These are phyloP conservation scores for Camponotus vicinus DNA, from an alignment of 1,140 invertebrate species.

Conservation along the genomic window DNA sequence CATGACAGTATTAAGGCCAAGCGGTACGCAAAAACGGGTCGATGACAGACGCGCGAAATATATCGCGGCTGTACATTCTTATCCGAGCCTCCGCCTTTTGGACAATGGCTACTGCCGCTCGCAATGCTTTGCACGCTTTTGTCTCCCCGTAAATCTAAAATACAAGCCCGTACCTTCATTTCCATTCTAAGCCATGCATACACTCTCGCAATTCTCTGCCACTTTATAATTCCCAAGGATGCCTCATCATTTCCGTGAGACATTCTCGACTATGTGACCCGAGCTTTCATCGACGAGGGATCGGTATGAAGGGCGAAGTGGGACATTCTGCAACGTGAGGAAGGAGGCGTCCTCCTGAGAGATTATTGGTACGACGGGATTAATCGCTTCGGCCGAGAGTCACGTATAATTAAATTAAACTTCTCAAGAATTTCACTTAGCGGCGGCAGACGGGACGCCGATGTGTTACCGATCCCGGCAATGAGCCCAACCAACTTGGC, in stretches of 20 bases:
- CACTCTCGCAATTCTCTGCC: neutral
- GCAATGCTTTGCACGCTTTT: neutral
- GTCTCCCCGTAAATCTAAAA: neutral
- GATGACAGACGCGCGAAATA: constrained; percentile 35
- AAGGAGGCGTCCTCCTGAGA: neutral
- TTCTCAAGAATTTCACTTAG: constrained; percentile 82
- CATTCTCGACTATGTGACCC: neutral
- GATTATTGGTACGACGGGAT: constrained; percentile 74
- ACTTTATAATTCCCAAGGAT: neutral
- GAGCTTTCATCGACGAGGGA: constrained; percentile 18
- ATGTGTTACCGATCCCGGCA: constrained; percentile 78
- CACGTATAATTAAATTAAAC: constrained; percentile 81
- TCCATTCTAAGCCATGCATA: neutral
- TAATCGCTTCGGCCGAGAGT: constrained; percentile 72
- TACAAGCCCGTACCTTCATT: neutral
- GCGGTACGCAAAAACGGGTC: constrained; percentile 24
- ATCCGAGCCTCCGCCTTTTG: constrained; percentile 18
- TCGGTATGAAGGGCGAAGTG: neutral
- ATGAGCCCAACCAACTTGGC: constrained; percentile 65
- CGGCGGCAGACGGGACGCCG: constrained; percentile 68
- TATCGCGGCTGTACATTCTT: constrained; percentile 57
- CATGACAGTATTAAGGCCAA: constrained; percentile 42
- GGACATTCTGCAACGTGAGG: neutral
- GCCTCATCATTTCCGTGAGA: neutral
- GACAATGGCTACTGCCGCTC: constrained; percentile 23